Percentiles rank a stretch among this genome's conserved stretches.
These are phyloP conservation scores for Bucco capensis DNA, from an alignment of 2,113 vertebrate species.

Conservation along the genomic window DNA sequence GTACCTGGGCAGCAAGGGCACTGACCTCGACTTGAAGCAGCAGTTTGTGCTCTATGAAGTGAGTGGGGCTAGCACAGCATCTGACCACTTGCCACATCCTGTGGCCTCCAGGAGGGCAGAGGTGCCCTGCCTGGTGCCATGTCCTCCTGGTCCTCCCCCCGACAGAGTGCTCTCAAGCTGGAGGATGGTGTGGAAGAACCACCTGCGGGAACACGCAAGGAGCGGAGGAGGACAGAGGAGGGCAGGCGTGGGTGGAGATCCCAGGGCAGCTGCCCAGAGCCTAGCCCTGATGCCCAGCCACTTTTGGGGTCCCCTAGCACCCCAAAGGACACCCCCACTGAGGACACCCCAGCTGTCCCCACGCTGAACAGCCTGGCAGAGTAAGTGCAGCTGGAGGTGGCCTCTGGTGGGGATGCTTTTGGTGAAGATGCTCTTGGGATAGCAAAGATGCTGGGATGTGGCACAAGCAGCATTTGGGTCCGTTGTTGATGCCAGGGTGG, in stretches of 20 bases:
- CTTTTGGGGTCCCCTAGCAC: not conserved
- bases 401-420: fast-evolving
- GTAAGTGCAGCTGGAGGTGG: not conserved
- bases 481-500: not conserved
- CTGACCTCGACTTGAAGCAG: conserved; percentile 80
- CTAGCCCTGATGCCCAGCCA: not conserved
- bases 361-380: not conserved
- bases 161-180: conserved; percentile 79
- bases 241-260: conserved; percentile 77
- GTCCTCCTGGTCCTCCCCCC: not conserved
- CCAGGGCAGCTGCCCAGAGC: conserved; percentile 67
- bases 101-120: not conserved
- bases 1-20: conserved; percentile 75
- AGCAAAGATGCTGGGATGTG: not conserved
- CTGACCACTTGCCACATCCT: fast-evolving
- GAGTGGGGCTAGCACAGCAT: fast-evolving
- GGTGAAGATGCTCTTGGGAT: not conserved
- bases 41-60: conserved; percentile 91
- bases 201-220: conserved; percentile 70
- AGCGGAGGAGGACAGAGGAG: conserved; percentile 85
- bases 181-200: conserved; percentile 86
- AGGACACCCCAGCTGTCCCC: not conserved
- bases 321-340: not conserved
- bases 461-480: fast-evolving
- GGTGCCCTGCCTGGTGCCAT: fast-evolving